Base-by-base conservation (phyloP, 2,797 vertebrate species). In the Urophycis tenuis region DNA sequence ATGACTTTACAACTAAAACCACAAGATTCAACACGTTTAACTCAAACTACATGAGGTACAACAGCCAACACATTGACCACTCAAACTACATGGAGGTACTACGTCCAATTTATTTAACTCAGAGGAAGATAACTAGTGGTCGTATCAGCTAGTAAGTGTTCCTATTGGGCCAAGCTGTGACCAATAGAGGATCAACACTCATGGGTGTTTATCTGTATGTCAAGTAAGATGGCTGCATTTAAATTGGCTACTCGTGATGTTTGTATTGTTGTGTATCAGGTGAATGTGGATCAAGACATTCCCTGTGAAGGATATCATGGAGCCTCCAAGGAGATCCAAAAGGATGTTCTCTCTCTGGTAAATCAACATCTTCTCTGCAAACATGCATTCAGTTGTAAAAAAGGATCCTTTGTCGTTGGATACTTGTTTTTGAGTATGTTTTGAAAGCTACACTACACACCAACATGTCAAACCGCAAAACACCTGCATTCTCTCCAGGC, bases 251-350 rank as follows among this genome's bases (percentile, higher is more conserved):
- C 32, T 71, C 6, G 14, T 31, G 69, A 1, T 36, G 53, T 75
- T 60, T 67, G n/a, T 32, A 1, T 31, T 75, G 10, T 7, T 82
- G 53, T 82, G 0, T 1, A 8, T 6, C 79, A 92, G 89, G 88
- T 92, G 22, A 88, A 82, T 0, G 82, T 91, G 60, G 74, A 83
- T 74, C 85, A 84, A 78, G 81, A 81, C 49, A 75, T 73, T 32
- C 80, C 82, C 7, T 91, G 90, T 83, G 84, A 75, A 39, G 75
- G 72, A 1, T 79, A 77, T 33, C 49, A 3, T 25, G 75, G 74
- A 2, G 39, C 45, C 2, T 29, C 73, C 3, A 74, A 78, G 78
- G 36, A 75, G 15, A 31, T 30, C 14, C 83, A 85, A 88, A 75
- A 79, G n/a, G 67, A 73, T 0, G 83, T 82, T 8, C 71, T 84